Percentiles rank a stretch among this genome's conserved stretches.
These are phyloP conservation scores for Goniozus legneri DNA, from an alignment of 1,140 invertebrate genomes.

Conservation along the genomic window DNA sequence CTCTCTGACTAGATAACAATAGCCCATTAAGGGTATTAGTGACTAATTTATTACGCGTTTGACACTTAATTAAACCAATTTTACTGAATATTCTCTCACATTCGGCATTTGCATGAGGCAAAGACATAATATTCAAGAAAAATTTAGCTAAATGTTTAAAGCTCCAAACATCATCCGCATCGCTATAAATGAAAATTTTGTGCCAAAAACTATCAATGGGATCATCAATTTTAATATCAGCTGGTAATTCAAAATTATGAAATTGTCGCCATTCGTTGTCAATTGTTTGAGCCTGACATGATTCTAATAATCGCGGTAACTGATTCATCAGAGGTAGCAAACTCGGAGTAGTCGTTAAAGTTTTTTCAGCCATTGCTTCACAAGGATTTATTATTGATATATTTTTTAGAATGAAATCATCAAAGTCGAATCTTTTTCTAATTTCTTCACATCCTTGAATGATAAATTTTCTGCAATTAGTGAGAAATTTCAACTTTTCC, in stretches of 20 bases:
- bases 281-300: slow-evolving; percentile 1
- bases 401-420: neutral
- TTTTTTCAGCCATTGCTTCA: slow-evolving; percentile 2
- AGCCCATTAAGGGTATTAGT: too few relatives aligned
- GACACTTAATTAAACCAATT: too few relatives aligned
- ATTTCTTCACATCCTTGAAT: neutral
- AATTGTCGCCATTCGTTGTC: slow-evolving; percentile 9
- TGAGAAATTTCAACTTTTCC: slow-evolving; percentile 25
- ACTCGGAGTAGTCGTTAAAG: neutral
- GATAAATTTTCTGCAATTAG: slow-evolving; percentile 2
- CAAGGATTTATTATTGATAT: neutral
- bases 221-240: slow-evolving; percentile 4
- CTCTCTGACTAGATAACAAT: too few relatives aligned
- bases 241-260: neutral
- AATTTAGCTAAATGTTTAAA: slow-evolving; percentile 11
- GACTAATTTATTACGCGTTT: too few relatives aligned
- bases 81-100: slow-evolving; percentile 6
- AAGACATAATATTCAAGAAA: slow-evolving; percentile 1
- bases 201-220: slow-evolving; percentile 3
- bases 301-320: neutral
- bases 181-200: neutral
- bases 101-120: slow-evolving; percentile 7
- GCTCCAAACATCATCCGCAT: neutral
- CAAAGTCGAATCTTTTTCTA: slow-evolving; percentile 5
- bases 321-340: neutral